phyloP scores from a whole-genome alignment of 1,140 invertebrate species.

The Whitmania pigra region DNA sequence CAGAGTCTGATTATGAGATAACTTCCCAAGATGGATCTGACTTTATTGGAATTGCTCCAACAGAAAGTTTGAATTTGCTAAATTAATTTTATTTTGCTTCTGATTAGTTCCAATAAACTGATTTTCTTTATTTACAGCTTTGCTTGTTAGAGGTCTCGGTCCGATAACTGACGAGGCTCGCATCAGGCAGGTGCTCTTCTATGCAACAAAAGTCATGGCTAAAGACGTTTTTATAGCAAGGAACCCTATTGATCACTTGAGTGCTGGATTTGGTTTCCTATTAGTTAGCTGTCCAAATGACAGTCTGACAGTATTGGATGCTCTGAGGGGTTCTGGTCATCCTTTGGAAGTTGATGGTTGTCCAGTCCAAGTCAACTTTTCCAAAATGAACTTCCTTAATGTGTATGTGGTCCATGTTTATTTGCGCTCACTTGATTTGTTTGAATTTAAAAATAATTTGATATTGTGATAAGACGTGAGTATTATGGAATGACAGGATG shows the following conservation, averaged over 20 bases:
- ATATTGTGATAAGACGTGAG: too few species aligned
- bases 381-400: background rate
- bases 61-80: constrained; percentile 6
- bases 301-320: constrained; percentile 53
- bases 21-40: background rate
- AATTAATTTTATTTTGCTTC: background rate
- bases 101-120: background rate
- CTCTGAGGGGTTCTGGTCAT: constrained; percentile 30
- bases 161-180: constrained; percentile 70
- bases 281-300: constrained; percentile 70
- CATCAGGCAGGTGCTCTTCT: constrained; percentile 49
- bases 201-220: constrained; percentile 50
- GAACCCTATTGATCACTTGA: constrained; percentile 64
- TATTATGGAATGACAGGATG: too few species aligned
- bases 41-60: background rate
- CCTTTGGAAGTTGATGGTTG: constrained; percentile 42
- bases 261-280: constrained; percentile 67
- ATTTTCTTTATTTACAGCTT: constrained; percentile 45
- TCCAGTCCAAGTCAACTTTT: constrained; percentile 28
- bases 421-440: too few species aligned
- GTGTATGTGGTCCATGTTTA: background rate
- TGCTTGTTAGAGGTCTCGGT: constrained; percentile 72
- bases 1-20: constrained; percentile 8
- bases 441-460: too few species aligned
- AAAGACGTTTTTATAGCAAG: constrained; percentile 66